Evolutionary conservation across 1,140 invertebrate species (phyloP).

Genomic region (Meloidogyne chitwoodi): DNA sequence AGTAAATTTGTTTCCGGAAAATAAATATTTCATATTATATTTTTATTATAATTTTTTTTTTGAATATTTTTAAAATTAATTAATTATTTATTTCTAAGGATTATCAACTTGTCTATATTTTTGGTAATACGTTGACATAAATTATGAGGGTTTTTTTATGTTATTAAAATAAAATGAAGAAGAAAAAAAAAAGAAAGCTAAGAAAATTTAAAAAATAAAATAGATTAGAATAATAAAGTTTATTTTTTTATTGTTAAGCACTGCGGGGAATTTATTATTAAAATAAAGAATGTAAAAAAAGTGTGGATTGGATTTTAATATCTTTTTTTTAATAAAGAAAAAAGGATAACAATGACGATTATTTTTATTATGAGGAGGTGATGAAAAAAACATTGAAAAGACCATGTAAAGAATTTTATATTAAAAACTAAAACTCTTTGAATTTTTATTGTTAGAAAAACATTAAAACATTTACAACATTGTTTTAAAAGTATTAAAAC

Average conservation of each 20-base stretch:
- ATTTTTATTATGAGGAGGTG: background rate
- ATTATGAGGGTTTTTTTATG: background rate
- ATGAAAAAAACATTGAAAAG: background rate
- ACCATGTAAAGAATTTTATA: background rate
- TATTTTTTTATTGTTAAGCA: background rate
- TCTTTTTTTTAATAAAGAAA: background rate
- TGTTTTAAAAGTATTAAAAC: background rate
- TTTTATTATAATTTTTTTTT: no score
- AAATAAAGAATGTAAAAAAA: background rate
- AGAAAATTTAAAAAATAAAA: background rate
- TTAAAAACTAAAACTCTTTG: no score
- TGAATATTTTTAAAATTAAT: no score
- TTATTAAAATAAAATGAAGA: background rate
- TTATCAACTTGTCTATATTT: no score
- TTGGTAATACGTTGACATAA: background rate
- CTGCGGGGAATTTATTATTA: background rate
- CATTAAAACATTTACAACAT: no score
- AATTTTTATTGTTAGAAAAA: no score
- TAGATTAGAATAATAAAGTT: background rate
- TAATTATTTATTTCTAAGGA: no score
- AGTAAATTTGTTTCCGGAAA: background rate
- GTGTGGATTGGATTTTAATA: background rate
- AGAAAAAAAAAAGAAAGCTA: background rate
- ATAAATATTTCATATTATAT: no score
- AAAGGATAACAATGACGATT: background rate